Base-by-base conservation (phyloP, 2,888 invertebrate species). In the Alloscopus bannaensis region DNA sequence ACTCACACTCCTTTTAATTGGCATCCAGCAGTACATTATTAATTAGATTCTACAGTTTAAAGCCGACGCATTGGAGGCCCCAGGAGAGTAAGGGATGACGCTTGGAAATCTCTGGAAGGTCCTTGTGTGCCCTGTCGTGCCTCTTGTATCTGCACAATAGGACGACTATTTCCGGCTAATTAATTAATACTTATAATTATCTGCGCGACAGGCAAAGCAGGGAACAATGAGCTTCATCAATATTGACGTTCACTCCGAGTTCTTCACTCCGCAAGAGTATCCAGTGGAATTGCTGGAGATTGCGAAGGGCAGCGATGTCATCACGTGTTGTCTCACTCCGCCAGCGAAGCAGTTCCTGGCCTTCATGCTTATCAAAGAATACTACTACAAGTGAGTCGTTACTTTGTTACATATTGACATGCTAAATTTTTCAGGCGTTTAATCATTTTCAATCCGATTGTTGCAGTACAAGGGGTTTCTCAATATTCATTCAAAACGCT, bases 181-280 rank as follows among this genome's bases (percentile, higher is more conserved):
- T n/a, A n/a, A n/a, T n/a, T n/a, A n/a, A n/a, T n/a, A n/a, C n/a
- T n/a, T n/a, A n/a, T n/a, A n/a, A n/a, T n/a, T n/a, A n/a, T n/a
- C n/a, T n/a, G n/a, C n/a, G n/a, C n/a, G n/a, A n/a, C n/a, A n/a
- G n/a, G n/a, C n/a, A n/a, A n/a, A n/a, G n/a, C n/a, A n/a, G 22
- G 24, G 3, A 11, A 52, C 20, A 1, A 86, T 85, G 86, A 80
- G 84, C 65, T 85, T 85, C 68, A 70, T 82, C 22, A 83, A 84
- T 59, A 82, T 86, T 64, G 86, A 86, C 60, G 86, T 86, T 4
- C 84, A 85, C 65, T 83, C 85, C 26, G 85, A 85, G 29, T 85
- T 86, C 57, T 86, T 86, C 62, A 86, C 86, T 8, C 86, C 86
- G 11, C 85, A 84, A 71, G 86, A 86, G 60, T 86, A 82, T 60